These are phyloP conservation scores for Diabrotica virgifera DNA, from an alignment of 1,140 invertebrate species.

Conservation along the genomic window DNA sequence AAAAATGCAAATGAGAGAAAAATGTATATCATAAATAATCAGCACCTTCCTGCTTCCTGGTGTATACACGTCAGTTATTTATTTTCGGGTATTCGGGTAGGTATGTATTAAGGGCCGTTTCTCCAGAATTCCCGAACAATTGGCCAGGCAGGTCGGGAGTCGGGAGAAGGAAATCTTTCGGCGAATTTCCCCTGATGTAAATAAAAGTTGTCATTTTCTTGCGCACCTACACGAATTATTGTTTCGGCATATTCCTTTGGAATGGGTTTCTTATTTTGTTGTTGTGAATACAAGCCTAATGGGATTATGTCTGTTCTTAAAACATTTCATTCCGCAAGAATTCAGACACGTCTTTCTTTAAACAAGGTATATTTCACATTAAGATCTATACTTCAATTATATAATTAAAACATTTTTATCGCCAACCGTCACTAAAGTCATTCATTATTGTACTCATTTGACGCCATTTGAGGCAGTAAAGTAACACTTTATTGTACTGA, in stretches of 20 bases:
- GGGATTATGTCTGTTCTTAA: slow-evolving; percentile 6
- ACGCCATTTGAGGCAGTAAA: no score
- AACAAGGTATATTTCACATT: no score
- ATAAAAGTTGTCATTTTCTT: slow-evolving; percentile 47
- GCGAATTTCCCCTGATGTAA: slow-evolving; percentile 47
- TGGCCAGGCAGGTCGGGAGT: slow-evolving; percentile 37
- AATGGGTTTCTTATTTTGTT: slow-evolving; percentile 12
- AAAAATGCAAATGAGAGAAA: slow-evolving; percentile 47
- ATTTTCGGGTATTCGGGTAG: no score
- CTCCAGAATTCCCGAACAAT: slow-evolving; percentile 42
- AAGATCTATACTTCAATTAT: no score
- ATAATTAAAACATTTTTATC: no score
- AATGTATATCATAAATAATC: slow-evolving; percentile 46
- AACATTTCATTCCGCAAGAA: no score
- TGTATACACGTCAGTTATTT: slow-evolving; percentile 41
- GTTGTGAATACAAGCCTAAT: slow-evolving; percentile 5
- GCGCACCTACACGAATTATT: slow-evolving; percentile 43
- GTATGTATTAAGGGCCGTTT: slow-evolving; percentile 45
- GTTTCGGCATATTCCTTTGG: slow-evolving; percentile 31
- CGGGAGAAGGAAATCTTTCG: slow-evolving; percentile 44
- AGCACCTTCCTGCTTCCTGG: slow-evolving; percentile 44
- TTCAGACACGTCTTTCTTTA: no score
- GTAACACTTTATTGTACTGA: no score
- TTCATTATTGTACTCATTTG: no score
- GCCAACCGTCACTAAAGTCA: no score